These are phyloP conservation scores for Ryuthela nishihirai DNA, from an alignment of 2,888 invertebrate genomes.

Conservation along the genomic window DNA sequence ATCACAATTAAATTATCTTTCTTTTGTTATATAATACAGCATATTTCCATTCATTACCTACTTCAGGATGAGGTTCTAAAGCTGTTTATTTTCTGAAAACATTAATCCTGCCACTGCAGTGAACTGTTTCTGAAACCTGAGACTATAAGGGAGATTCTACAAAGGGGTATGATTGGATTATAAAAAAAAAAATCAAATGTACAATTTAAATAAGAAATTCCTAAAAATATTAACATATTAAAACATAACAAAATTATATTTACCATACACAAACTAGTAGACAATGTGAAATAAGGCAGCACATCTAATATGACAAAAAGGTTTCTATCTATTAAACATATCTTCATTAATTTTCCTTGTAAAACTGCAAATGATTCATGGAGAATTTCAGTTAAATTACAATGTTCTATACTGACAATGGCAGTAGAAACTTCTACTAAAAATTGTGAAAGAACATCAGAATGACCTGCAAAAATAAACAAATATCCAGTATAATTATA, in stretches of 20 bases:
- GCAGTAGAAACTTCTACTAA: slow-evolving; percentile 17
- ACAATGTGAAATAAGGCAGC: slow-evolving; percentile 24
- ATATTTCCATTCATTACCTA: no score
- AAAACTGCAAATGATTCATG: slow-evolving; percentile 12
- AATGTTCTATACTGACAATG: slow-evolving; percentile 8
- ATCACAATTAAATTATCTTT: no score
- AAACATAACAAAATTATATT: neutral
- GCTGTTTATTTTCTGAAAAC: no score
- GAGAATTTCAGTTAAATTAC: slow-evolving; percentile 8
- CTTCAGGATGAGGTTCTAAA: no score
- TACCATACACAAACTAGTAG: slow-evolving; percentile 19
- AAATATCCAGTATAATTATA: no score
- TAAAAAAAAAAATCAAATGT: no score
- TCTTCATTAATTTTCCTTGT: slow-evolving; percentile 15
- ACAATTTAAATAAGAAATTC: no score
- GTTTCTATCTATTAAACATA: slow-evolving; percentile 18
- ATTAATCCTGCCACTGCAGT: no score
- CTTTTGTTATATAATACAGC: no score
- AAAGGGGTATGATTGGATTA: no score
- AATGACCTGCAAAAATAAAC: slow-evolving; percentile 14
- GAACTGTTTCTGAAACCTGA: no score
- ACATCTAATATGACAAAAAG: slow-evolving; percentile 26
- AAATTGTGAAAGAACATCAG: slow-evolving; percentile 20
- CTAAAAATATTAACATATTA: neutral
- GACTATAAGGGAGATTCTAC: no score